A percentile compares a stretch with the other conserved stretches of the same genome.
phyloP scores from a whole-genome alignment of 2,797 vertebrate genomes.

The Octomys mimax region DNA sequence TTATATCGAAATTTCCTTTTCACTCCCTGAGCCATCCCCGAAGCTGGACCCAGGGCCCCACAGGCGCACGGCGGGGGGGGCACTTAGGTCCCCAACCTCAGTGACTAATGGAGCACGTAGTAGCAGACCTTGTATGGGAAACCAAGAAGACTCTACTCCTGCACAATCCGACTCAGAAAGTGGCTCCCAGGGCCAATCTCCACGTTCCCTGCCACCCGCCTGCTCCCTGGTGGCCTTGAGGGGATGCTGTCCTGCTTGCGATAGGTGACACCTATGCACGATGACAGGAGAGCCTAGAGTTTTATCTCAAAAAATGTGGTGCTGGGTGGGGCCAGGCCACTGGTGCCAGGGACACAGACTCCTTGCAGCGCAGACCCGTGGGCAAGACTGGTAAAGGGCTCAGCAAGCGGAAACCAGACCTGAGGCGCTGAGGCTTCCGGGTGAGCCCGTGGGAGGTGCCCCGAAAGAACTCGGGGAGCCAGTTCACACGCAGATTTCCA shows the following conservation, averaged over 20 bases:
- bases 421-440: too few relatives aligned
- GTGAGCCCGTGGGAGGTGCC: too few relatives aligned
- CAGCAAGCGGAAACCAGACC: too few relatives aligned
- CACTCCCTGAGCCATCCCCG: not conserved
- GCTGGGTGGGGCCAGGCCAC: too few relatives aligned
- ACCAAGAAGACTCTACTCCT: not conserved
- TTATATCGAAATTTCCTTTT: conserved; percentile 9
- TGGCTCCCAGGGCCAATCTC: not conserved
- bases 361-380: too few relatives aligned
- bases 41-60: not conserved
- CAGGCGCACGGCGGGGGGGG: not conserved
- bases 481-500: too few relatives aligned
- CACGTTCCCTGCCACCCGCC: not conserved
- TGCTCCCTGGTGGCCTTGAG: not conserved
- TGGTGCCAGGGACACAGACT: too few relatives aligned
- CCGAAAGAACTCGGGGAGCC: too few relatives aligned
- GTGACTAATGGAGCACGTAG: not conserved
- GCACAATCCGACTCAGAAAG: not conserved
- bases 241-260: not conserved
- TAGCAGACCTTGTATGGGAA: conserved; percentile 5
- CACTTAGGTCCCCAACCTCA: not conserved
- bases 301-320: not conserved
- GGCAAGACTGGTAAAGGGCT: too few relatives aligned
- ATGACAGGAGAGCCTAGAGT: not conserved
- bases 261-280: not conserved